These are phyloP conservation scores for Anabas testudineus DNA, from an alignment of 2,797 vertebrate species.

Conservation along the genomic window DNA sequence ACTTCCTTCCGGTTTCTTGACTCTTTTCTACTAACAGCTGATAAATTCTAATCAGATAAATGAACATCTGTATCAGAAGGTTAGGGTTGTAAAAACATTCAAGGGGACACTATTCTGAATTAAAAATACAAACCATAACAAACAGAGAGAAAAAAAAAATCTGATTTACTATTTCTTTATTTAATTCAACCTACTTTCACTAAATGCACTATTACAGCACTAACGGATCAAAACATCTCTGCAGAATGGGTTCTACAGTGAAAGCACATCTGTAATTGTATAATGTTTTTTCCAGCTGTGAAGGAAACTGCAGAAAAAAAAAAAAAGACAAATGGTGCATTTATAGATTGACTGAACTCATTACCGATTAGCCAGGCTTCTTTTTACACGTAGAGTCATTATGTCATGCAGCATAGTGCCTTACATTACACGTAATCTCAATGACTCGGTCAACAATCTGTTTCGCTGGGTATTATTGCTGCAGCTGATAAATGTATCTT, in stretches of 20 bases:
- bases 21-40: neutral
- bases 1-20: neutral
- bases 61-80: neutral
- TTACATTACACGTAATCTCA: constrained; percentile 4
- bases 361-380: constrained; percentile 33
- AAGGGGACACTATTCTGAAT: neutral
- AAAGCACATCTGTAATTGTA: neutral
- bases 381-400: constrained; percentile 25
- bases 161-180: neutral
- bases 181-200: neutral
- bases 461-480: constrained; percentile 10
- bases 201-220: neutral
- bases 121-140: neutral
- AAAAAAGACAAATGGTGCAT: constrained; percentile 11
- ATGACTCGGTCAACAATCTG: constrained; percentile 33
- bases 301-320: neutral
- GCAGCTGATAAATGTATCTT: constrained; percentile 36
- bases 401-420: no score
- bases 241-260: no score
- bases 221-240: neutral
- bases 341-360: constrained; percentile 20
- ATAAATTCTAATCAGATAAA: neutral
- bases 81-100: neutral
- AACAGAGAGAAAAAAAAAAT: no score
- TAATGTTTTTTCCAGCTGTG: neutral